phyloP scores from a whole-genome alignment of 2,113 vertebrate species.

The Axis porcinus region DNA sequence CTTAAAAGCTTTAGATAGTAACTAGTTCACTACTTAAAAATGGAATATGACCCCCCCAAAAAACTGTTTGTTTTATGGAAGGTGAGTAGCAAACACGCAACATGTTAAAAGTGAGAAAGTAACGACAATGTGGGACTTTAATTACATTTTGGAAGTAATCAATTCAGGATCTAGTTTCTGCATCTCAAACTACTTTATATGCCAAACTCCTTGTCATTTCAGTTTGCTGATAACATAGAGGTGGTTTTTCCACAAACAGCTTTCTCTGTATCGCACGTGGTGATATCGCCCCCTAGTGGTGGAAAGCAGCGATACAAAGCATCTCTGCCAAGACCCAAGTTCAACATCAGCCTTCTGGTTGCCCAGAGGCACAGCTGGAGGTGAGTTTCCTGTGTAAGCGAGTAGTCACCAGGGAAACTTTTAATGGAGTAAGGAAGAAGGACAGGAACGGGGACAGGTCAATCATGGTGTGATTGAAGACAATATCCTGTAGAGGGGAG shows the following conservation, averaged over 20 bases:
- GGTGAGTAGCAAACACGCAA: neutral
- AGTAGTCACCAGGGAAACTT: neutral
- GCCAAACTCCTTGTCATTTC: neutral
- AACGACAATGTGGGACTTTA: neutral
- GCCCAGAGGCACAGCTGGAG: neutral
- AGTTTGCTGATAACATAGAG: neutral
- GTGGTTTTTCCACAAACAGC: neutral
- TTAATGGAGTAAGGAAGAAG: neutral
- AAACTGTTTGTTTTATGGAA: neutral
- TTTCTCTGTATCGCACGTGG: neutral
- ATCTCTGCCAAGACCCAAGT: neutral
- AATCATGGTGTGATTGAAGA: neutral
- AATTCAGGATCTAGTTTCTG: neutral
- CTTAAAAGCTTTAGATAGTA: neutral
- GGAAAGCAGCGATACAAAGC: neutral
- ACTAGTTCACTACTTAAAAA: neutral
- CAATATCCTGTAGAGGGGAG: neutral
- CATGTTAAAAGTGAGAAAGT: neutral
- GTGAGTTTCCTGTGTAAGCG: neutral
- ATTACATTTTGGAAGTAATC: neutral
- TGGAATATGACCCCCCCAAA: neutral
- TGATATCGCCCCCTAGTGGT: conserved; percentile 32
- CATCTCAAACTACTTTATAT: neutral
- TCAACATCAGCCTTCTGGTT: too few species aligned
- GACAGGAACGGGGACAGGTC: neutral